Conservation (phyloP, 2,113 vertebrate genomes). For the Ranitomeya imitator region DNA sequence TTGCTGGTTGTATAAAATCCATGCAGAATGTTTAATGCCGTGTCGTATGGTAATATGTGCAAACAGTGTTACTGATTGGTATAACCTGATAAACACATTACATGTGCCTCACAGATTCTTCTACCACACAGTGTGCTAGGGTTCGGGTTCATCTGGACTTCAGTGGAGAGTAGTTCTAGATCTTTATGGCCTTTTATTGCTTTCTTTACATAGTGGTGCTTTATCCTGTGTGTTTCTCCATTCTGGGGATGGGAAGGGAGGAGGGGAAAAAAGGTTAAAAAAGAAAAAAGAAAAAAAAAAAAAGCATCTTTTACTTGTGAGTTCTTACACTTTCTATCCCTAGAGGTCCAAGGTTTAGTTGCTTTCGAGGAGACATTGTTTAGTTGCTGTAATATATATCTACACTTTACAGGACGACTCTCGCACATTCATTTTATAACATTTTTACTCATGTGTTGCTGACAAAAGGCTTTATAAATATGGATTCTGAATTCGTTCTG, state of each 20-base stretch:
- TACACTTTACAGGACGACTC: constrained; percentile 47
- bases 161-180: constrained; percentile 68
- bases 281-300: constrained; percentile 3
- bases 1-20: constrained; percentile 72
- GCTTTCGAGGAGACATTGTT: constrained; percentile 62
- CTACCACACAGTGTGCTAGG: constrained; percentile 68
- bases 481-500: constrained; percentile 70
- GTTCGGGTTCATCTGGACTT: constrained; percentile 67
- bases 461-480: constrained; percentile 66
- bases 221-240: constrained; percentile 65
- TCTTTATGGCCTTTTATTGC: constrained; percentile 72
- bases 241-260: constrained; percentile 51
- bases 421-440: constrained; percentile 58
- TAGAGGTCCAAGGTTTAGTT: constrained; percentile 65
- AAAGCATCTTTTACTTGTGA: constrained; percentile 63
- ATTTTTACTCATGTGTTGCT: constrained; percentile 62
- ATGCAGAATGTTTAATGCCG: constrained; percentile 69
- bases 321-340: constrained; percentile 67
- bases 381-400: constrained; percentile 60
- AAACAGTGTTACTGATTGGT: constrained; percentile 73
- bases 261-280: constrained; percentile 19
- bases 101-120: constrained; percentile 70
- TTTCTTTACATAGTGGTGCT: constrained; percentile 77
- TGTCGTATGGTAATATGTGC: constrained; percentile 70
- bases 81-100: constrained; percentile 67